Evolutionary conservation across 2,797 vertebrate species (phyloP), one percentile per base, ranked within the genome.

Genomic region (Sebastolobus alascanus): DNA sequence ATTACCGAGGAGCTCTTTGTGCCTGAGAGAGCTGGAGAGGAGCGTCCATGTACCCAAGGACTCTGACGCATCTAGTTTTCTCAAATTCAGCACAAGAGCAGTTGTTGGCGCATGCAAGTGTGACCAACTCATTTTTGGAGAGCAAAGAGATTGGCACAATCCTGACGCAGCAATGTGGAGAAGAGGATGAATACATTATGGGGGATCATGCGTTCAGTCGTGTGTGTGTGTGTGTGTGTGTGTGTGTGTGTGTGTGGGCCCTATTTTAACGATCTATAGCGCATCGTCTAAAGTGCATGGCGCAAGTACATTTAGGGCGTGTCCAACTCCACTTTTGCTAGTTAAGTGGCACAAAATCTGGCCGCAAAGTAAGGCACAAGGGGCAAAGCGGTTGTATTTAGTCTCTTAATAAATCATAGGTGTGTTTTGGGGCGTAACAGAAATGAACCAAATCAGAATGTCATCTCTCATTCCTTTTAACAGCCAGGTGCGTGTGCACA

Each of bases 1-100:
- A 60, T 80, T 81, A 85, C 75, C 87, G 52, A 75, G 40, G 35
- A 74, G 64, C 75, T 81, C 78, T 90, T 78, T 91, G 85, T 84
- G 74, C 27, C 69, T 16, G 22, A 75, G 72, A 81, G 73, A 83
- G 80, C 54, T 16, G 16, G 43, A 88, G 71, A 87, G 66, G 58
- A 87, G 66, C 40, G 9, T 56, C 40, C 65, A 75, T 72, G 74
- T 60, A 64, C 37, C 75, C 12, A 69, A 78, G 68, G 61, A 81
- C 76, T 88, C 83, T 6, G 65, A 91, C 52, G 38, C 70, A 65
- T 73, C 65, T 5, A 35, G 46, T 73, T 75, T 70, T 52, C 52
- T 72, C 10, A 63, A 61, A 67, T 84, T 78, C 64, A 78, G 66
- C 79, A 71, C 43, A 50, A 80, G 70, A 86, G 82, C 77, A 75